Evolutionary conservation across 2,888 invertebrate species (phyloP).

Genomic region (Limnephilus lunatus): DNA sequence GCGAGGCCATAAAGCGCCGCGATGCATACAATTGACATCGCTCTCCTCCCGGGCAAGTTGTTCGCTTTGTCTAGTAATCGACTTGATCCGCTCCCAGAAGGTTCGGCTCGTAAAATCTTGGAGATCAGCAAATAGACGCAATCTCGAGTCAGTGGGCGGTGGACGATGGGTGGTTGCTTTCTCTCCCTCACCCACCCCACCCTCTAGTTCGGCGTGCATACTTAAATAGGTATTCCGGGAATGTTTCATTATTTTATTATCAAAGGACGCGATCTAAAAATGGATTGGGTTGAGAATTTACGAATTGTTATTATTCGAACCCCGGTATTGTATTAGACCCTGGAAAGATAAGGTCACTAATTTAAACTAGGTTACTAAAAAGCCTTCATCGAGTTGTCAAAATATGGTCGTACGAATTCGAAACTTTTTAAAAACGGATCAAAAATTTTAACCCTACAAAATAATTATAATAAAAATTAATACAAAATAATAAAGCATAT

Average conservation of each 20-base stretch:
- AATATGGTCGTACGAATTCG: too few relatives aligned
- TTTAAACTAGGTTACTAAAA: background rate
- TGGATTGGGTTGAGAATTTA: background rate
- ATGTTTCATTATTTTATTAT: background rate
- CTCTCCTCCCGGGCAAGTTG: conserved; percentile 23
- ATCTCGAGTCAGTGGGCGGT: conserved; percentile 23
- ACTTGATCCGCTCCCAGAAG: conserved; percentile 53
- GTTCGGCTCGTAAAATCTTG: conserved; percentile 59
- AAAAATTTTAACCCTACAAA: background rate
- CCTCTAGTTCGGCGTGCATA: background rate
- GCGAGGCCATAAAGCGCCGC: conserved; percentile 51
- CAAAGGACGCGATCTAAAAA: background rate
- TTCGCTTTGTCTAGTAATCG: conserved; percentile 54
- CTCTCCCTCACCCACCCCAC: conserved; percentile 12
- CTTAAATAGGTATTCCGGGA: background rate
- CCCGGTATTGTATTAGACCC: background rate
- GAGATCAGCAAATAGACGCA: conserved; percentile 60
- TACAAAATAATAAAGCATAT: too few relatives aligned
- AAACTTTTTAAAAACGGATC: too few relatives aligned
- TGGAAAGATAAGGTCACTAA: background rate
- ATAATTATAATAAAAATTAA: too few relatives aligned
- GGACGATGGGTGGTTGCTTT: background rate
- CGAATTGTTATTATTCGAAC: background rate
- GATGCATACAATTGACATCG: conserved; percentile 61
- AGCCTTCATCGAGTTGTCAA: too few relatives aligned